These are phyloP conservation scores for Choloepus hoffmanni DNA, from an alignment of 2,113 vertebrate species.

Conservation along the genomic window DNA sequence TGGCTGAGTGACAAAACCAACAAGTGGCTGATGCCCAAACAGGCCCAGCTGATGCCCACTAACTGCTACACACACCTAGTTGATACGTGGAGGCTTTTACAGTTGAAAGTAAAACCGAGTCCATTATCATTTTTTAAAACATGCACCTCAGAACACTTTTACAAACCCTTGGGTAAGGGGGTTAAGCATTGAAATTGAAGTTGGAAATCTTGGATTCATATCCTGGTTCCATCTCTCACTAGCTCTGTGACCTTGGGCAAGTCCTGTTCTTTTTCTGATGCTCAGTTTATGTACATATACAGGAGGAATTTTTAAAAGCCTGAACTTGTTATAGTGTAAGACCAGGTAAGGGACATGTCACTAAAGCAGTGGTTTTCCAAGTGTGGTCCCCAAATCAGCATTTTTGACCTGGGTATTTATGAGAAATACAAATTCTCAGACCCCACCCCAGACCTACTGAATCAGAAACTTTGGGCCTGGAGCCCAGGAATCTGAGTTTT, in stretches of 20 bases:
- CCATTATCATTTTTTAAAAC: neutral
- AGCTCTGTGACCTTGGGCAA: slow-evolving; percentile 26
- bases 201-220: slow-evolving; percentile 10
- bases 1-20: neutral
- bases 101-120: slow-evolving; percentile 30
- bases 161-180: neutral
- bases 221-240: neutral
- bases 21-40: neutral
- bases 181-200: slow-evolving; percentile 3
- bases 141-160: neutral
- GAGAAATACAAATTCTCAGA: slow-evolving; percentile 6
- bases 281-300: neutral
- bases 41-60: neutral
- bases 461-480: neutral
- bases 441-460: neutral
- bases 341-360: neutral
- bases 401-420: slow-evolving; percentile 19
- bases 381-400: neutral
- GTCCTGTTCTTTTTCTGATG: neutral
- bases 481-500: neutral
- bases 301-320: neutral
- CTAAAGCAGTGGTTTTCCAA: neutral
- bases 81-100: neutral
- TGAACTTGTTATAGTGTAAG: neutral
- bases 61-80: neutral